Base-by-base conservation (phyloP, 2,113 vertebrate genomes). In the Spea multiplicata region DNA sequence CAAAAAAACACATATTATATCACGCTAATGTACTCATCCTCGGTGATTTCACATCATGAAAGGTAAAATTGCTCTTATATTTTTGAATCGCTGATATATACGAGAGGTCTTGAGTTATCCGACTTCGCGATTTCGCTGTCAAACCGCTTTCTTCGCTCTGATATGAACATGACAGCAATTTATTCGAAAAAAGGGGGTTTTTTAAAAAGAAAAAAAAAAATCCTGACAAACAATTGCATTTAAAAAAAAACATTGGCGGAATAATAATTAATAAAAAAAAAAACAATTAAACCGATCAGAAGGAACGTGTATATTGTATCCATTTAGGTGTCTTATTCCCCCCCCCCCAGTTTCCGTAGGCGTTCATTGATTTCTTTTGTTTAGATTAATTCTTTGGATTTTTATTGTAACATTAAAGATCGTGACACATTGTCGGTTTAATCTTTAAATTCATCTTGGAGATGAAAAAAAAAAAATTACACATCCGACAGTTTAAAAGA, bases 391-490 rank as follows among this genome's bases (percentile, higher is more conserved):
- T 84, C 83, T 85, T 30, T 1, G 83, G 82, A 82, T 87, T 87
- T 59, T 88, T 86, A 88, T 83, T 87, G n/a, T 87, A 86, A 89
- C 85, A 86, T 80, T 88, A 86, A 89, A 89, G 89, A 85, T 85
- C 87, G 87, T 88, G 88, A 87, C 88, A 86, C 86, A 84, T 87
- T 89, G 88, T 87, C 88, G 88, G 87, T 84, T 81, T 86, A 86
- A 87, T 86, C 90, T 88, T 88, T 86, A 87, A 87, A 87, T 87
- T n/a, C 89, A 89, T 88, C 73, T 84, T 30, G 82, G 85, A 85
- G 85, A 88, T 66, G 69, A 81, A 81, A 76, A 73, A 49, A 73
- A 49, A 74, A 77, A 2, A 82, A 30, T 30, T 1, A 75, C 82
- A 81, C 82, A 76, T 66, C 62, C 81, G 82, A 64, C 66, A 84